Base-by-base conservation (phyloP, 2,113 vertebrate genomes). In the Boulengerochromis microlepis region DNA sequence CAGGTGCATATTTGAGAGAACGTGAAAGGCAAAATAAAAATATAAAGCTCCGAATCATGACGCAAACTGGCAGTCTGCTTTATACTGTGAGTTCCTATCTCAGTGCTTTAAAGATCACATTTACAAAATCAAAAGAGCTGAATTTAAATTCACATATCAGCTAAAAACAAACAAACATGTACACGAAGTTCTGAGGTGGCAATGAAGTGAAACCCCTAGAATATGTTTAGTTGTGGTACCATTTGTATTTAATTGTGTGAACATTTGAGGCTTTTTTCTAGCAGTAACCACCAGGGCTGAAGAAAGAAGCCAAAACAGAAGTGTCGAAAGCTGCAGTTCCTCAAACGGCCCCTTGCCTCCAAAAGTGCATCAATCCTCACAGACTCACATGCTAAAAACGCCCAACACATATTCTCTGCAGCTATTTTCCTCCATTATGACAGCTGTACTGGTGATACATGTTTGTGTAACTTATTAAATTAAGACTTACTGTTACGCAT, bases 31-130 rank as follows among this genome's bases (percentile, higher is more conserved):
- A 15, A 15, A 40, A 40, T 40, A 16, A 69, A 69, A 6, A 10
- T 24, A 18, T 10, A 47, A 47, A 74, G 15, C 69, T 74, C 1
- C 1, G 1, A 45, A 18, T 40, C 35, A 42, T 35, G n/a, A 22
- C 0, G 5, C n/a, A 40, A 16, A 42, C 35, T 42, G 7, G 12
- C 0, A 15, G n/a, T 71, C 7, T 24, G 64, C 35, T 40, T 69
- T 2, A 59, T 16, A 29, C 35, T 40, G 56, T 6, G 19, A 40
- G 35, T 13, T 40, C 10, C 0, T 0, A 71, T 42, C 38, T 24
- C 1, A 26, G 22, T 45, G 0, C 66, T 74, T 26, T 42, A 10
- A 24, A 24, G 8, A 42, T 71, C 12, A 42, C 8, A 0, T 74
- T 74, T 18, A 16, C 40, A 74, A 74, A 74, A 11, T 47, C 40